These are phyloP conservation scores for Melanostoma mellinum DNA, from an alignment of 2,888 invertebrate genomes.

Conservation along the genomic window DNA sequence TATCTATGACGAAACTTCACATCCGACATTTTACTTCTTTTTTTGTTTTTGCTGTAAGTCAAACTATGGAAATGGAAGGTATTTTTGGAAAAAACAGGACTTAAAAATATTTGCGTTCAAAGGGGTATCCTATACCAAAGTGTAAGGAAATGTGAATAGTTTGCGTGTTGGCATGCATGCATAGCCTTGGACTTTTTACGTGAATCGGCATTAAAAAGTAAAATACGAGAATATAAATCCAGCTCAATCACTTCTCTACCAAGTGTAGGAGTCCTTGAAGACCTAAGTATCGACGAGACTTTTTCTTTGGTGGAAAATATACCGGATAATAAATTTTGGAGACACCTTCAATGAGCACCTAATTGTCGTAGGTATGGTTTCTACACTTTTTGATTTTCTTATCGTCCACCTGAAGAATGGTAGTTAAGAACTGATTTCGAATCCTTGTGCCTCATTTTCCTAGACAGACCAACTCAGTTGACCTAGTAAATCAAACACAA, in stretches of 20 bases:
- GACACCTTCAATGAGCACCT: conserved; percentile 38
- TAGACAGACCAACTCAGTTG: conserved; percentile 4
- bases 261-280: conserved; percentile 16
- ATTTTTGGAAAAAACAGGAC: conserved; percentile 11
- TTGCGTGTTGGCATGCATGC: conserved; percentile 69
- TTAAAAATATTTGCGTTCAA: conserved; percentile 39
- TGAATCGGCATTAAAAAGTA: conserved; percentile 26
- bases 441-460: conserved; percentile 53
- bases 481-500: conserved; percentile 49
- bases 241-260: background rate
- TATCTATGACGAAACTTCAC: conserved; percentile 44
- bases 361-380: conserved; percentile 15
- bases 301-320: background rate
- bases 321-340: conserved; percentile 45
- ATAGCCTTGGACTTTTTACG: conserved; percentile 54
- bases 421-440: conserved; percentile 32
- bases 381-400: background rate
- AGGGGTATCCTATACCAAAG: conserved; percentile 17
- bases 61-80: background rate
- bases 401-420: conserved; percentile 10
- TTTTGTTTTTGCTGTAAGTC: background rate
- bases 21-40: conserved; percentile 28
- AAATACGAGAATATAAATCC: conserved; percentile 4
- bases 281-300: conserved; percentile 13
- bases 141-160: conserved; percentile 40